Percentiles rank a stretch among this genome's conserved stretches.
These are phyloP conservation scores for Tachysurus fulvidraco DNA, from an alignment of 2,113 vertebrate species.

Conservation along the genomic window DNA sequence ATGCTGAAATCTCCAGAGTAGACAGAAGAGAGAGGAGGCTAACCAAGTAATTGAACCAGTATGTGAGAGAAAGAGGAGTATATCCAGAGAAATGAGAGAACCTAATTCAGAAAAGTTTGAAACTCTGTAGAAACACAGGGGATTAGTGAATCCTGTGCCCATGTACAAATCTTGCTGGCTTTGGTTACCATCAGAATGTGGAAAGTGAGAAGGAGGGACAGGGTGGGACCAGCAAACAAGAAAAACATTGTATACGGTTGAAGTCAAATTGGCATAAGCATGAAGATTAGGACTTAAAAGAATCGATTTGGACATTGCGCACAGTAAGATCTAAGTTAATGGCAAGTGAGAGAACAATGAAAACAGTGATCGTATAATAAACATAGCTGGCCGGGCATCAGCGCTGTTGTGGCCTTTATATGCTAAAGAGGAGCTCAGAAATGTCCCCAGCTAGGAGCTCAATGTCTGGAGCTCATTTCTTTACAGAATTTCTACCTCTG, in stretches of 20 bases:
- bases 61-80: slow-evolving; percentile 4
- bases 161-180: slow-evolving; percentile 18
- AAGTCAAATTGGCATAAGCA: slow-evolving; percentile 7
- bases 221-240: slow-evolving; percentile 19
- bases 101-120: slow-evolving; percentile 16
- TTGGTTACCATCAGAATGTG: slow-evolving; percentile 24
- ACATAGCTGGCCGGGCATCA: slow-evolving; percentile 52
- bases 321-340: slow-evolving; percentile 20
- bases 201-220: background rate
- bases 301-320: slow-evolving; percentile 11
- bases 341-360: slow-evolving; percentile 40
- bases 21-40: slow-evolving; percentile 9
- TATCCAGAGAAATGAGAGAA: slow-evolving; percentile 19
- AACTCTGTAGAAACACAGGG: background rate
- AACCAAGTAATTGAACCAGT: slow-evolving; percentile 41
- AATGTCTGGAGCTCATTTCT: slow-evolving; percentile 22
- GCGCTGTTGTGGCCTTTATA: slow-evolving; percentile 51
- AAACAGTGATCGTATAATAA: slow-evolving; percentile 50
- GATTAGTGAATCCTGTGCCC: slow-evolving; percentile 31
- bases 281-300: slow-evolving; percentile 7
- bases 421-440: slow-evolving; percentile 42
- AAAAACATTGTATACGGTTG: slow-evolving; percentile 41
- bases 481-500: slow-evolving; percentile 22
- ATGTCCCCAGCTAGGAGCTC: slow-evolving; percentile 27
- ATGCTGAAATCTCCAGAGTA: background rate